These are phyloP conservation scores for Tribolium freemani DNA, from an alignment of 2,888 invertebrate species.

Conservation along the genomic window DNA sequence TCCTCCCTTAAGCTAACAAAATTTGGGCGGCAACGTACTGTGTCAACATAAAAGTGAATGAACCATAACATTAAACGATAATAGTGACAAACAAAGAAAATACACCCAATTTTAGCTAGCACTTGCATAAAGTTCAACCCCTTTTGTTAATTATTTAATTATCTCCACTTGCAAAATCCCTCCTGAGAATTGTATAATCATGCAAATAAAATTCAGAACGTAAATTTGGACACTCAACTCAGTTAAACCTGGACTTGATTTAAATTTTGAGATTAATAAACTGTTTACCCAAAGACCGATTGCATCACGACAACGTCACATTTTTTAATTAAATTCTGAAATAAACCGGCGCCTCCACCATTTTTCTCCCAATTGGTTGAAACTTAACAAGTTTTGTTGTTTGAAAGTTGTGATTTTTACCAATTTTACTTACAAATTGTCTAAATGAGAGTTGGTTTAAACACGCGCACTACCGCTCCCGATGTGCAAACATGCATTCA, in stretches of 20 bases:
- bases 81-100: background rate
- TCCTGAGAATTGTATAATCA: background rate
- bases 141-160: background rate
- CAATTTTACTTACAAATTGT: slow-evolving; percentile 14
- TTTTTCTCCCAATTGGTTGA: background rate
- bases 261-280: too few relatives aligned
- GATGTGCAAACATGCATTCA: slow-evolving; percentile 52
- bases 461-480: slow-evolving; percentile 37
- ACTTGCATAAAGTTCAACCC: background rate
- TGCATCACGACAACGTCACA: too few relatives aligned
- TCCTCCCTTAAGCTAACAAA: background rate
- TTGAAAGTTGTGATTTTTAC: background rate
- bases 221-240: background rate
- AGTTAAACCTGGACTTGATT: background rate
- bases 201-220: background rate
- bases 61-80: background rate
- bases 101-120: background rate
- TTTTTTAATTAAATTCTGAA: too few relatives aligned
- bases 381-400: background rate
- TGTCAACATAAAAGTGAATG: background rate
- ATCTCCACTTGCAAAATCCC: background rate
- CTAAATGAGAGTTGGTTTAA: slow-evolving; percentile 1
- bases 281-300: too few relatives aligned
- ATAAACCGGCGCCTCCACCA: slow-evolving; percentile 17
- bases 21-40: background rate